Base-by-base conservation (phyloP, 2,888 invertebrate genomes). In the Norana najaformis region DNA sequence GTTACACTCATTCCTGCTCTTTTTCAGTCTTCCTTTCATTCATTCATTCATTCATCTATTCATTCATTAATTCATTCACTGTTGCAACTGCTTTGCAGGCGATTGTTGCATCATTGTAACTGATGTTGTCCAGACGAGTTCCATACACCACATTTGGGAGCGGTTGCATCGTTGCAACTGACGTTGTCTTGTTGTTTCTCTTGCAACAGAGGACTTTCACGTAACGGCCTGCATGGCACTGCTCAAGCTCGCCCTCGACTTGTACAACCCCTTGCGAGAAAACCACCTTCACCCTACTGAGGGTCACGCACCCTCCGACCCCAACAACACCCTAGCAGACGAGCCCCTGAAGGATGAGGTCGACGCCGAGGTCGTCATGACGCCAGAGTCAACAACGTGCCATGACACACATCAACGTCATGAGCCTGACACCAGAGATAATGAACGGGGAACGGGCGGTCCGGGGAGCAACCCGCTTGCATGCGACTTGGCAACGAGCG, bases 131-230 rank as follows among this genome's bases (percentile, higher is more conserved):
- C 41, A 41, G 13, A 13, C 1, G 8, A 41, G 13, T 41, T 41
- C 41, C 18, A 13, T 18, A 41, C 18, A 18, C 41, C 13, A 41
- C 41, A 16, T 41, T 16, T 41, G 18, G 13, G 18, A 41, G 41
- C 41, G 41, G 41, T 41, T 41, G 41, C 41, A 41, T 41, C 41
- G 13, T 41, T 41, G 13, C 41, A 41, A 11, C 41, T 41, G 16
- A 4, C 5, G 41, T 41, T 41, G 41, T 41, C 41, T 41, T 18
- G 16, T 4, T 41, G 41, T 41, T 41, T 13, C 41, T 41, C 41
- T 41, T 41, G 16, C 11, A 30, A 69, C 90, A 92, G 92, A 92
- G 83, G 92, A 92, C 90, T 92, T 92, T 89, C 90, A 92, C 34
- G 39, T 91, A 30, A 92, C 92, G 6, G 92, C 92, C 23, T 92